These are phyloP conservation scores for Neotoma lepida DNA, from an alignment of 2,113 vertebrate species.

Conservation along the genomic window DNA sequence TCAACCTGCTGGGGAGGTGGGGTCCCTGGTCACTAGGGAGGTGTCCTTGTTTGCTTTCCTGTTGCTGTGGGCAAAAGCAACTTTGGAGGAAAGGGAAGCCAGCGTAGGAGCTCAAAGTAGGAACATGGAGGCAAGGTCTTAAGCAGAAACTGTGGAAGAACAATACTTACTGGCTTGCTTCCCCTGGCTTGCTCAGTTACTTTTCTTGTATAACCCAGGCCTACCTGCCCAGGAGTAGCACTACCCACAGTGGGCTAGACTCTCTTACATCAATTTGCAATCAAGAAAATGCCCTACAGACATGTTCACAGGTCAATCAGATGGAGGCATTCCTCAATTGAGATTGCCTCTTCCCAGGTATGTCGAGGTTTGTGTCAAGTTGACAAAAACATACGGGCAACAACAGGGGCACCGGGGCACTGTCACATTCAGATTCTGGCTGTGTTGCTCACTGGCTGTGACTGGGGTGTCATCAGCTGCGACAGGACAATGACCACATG, in stretches of 20 bases:
- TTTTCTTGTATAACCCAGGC: background rate
- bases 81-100: background rate
- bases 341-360: background rate
- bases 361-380: background rate
- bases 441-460: rapidly evolving
- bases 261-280: background rate
- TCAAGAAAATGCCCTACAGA: background rate
- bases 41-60: background rate
- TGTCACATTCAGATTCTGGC: background rate
- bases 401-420: background rate
- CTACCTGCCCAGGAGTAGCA: background rate
- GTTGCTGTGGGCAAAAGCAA: background rate
- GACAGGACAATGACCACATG: rapidly evolving
- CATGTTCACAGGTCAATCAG: background rate
- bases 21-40: background rate
- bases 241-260: background rate
- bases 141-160: background rate
- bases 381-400: background rate
- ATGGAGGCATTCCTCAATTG: background rate
- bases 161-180: background rate
- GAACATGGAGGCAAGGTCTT: background rate
- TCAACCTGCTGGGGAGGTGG: background rate
- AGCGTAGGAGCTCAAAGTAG: background rate
- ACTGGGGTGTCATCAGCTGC: background rate
- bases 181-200: background rate